A percentile compares a stretch with the other conserved stretches of the same genome.
These are phyloP conservation scores for Drosophila tropicalis DNA, from an alignment of 1,140 invertebrate species.

Conservation along the genomic window DNA sequence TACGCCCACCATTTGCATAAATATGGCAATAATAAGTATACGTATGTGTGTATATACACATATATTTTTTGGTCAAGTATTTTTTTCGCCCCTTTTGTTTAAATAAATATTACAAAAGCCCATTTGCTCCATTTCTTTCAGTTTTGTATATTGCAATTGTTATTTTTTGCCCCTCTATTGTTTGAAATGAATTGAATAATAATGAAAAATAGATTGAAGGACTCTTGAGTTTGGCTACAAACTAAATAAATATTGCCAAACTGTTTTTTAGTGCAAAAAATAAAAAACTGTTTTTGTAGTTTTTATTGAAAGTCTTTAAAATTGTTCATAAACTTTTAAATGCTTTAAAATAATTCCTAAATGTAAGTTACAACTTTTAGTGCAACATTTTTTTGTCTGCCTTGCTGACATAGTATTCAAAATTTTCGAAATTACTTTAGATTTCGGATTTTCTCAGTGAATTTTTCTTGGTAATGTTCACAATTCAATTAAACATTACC, in stretches of 20 bases:
- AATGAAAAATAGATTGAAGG: background rate
- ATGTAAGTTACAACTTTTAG: no score
- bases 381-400: no score
- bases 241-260: slow-evolving; percentile 15
- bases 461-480: background rate
- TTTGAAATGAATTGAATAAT: background rate
- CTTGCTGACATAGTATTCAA: background rate
- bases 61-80: slow-evolving; percentile 36
- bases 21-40: slow-evolving; percentile 50
- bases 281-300: background rate
- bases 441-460: background rate
- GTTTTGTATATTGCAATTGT: background rate
- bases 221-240: background rate
- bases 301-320: background rate
- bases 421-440: background rate
- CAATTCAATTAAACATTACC: slow-evolving; percentile 10
- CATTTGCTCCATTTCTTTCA: background rate
- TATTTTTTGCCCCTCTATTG: background rate
- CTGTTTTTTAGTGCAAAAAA: background rate
- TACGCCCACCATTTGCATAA: slow-evolving; percentile 66
- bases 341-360: no score
- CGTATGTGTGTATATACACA: background rate
- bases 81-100: slow-evolving; percentile 41
- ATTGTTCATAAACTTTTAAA: background rate
- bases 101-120: slow-evolving; percentile 38